Base-by-base conservation (phyloP, 2,888 invertebrate species). In the Empis livida region DNA sequence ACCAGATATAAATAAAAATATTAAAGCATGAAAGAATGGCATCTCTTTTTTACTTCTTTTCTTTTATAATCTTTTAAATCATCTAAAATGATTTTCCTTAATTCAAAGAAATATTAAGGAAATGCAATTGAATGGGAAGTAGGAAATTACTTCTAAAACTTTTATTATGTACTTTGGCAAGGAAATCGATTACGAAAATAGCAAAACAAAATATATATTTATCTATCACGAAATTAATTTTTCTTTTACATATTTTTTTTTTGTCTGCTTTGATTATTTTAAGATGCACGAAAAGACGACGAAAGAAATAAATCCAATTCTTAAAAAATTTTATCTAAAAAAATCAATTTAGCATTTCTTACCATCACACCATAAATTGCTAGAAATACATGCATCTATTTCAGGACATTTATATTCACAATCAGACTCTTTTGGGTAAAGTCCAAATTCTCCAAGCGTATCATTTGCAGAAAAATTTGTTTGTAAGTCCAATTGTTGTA, bases 371-470 rank as follows among this genome's bases (percentile, higher is more conserved):
- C 84, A 84, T 57, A 87, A 71, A 58, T 75, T 77, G 49, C 76
- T 73, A 61, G 80, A 77, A 64, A 86, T 85, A 70, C 87, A 88
- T 41, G 86, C 86, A 62, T 80, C 81, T 59, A 87, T 72, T 68
- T 85, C 79, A 13, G 78, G 79, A 68, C 86, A 86, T 62, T 76
- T 77, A 61, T 75, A 74, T 55, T 72, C 70, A 62, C 79, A 80
- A 57, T 78, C 78, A 48, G 65, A 61, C 54, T 68, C 68, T 55
- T 62, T 66, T 55, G 69, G 68, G 63, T 70, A 70, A 44, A 71
- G 61, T 53, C 70, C 69, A 57, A 70, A 67, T 53, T 69, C 69
- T 52, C 60, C 65, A 46, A 67, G 60, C 47, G 69, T 67, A 49
- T 68, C 70, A 57, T 66, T 70, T 50, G 55, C 57, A 44, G 55